Evolutionary conservation across 2,797 vertebrate species (phyloP).

Genomic region (Pantherophis alleghaniensis): DNA sequence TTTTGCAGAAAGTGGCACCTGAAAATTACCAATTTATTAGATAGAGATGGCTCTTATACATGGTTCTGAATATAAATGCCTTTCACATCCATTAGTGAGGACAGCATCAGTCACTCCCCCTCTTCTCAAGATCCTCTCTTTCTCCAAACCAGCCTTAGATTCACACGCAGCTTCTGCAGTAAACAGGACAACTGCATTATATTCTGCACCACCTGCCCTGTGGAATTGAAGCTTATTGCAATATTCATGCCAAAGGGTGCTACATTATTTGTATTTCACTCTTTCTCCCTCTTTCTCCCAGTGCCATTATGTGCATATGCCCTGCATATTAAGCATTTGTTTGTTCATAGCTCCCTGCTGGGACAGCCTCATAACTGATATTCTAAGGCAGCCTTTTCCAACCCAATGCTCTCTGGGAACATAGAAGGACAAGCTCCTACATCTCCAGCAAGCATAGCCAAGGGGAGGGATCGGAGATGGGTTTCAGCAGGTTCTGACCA

Average conservation of each 20-base stretch:
- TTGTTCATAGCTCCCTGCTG: slow-evolving; percentile 29
- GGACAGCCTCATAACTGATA: slow-evolving; percentile 20
- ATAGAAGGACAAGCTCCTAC: background rate
- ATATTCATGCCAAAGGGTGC: background rate
- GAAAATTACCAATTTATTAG: background rate
- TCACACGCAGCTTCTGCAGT: background rate
- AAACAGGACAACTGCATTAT: background rate
- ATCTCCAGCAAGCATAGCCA: background rate
- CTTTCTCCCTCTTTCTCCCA: slow-evolving; percentile 20
- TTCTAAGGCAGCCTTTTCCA: background rate
- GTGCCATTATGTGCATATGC: background rate
- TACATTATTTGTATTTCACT: background rate
- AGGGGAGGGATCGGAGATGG: background rate
- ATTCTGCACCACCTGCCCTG: background rate
- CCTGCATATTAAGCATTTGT: background rate
- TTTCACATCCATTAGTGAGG: background rate
- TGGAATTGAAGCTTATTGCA: background rate
- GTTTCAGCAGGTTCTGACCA: too few species aligned
- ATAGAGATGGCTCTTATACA: background rate
- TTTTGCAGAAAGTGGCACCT: background rate
- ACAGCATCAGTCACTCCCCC: background rate
- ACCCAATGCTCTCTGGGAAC: background rate
- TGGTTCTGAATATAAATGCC: background rate
- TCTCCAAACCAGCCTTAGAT: background rate
- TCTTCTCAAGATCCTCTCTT: background rate